These are phyloP conservation scores for Anagrus nilaparvatae DNA, from an alignment of 1,140 invertebrate genomes.

Conservation along the genomic window DNA sequence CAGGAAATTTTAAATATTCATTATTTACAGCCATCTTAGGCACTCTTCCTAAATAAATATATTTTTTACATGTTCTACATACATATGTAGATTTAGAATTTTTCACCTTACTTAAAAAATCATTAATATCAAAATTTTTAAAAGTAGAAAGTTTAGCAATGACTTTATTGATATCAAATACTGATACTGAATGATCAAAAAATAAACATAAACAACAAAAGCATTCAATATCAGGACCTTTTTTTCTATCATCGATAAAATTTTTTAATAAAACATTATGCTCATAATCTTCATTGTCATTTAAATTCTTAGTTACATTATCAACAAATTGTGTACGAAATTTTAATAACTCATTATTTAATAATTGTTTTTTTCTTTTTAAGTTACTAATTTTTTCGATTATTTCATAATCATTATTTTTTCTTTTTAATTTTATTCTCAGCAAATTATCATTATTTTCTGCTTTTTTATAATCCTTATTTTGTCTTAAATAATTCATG, in stretches of 20 bases:
- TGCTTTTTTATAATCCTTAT: no score
- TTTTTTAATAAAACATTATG: background rate
- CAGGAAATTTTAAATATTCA: slow-evolving; percentile 7
- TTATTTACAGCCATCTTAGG: background rate
- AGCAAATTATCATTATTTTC: no score
- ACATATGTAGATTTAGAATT: background rate
- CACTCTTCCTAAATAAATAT: background rate
- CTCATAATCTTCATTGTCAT: no score
- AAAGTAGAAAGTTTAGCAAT: background rate
- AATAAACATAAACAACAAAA: background rate
- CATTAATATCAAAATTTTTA: background rate
- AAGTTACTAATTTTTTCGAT: no score
- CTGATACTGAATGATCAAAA: background rate
- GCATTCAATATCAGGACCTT: background rate
- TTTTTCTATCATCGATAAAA: background rate
- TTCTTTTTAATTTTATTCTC: no score
- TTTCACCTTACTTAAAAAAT: background rate
- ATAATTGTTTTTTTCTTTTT: no score
- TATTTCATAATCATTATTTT: no score
- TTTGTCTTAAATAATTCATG: no score
- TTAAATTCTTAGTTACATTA: no score
- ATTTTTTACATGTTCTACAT: slow-evolving; percentile 2
- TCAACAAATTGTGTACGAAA: no score
- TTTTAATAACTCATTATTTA: no score
- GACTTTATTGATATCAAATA: background rate